Percentiles rank a stretch among this genome's conserved stretches.
These are phyloP conservation scores for Psilopsiagon aurifrons DNA, from an alignment of 2,113 vertebrate species.

Conservation along the genomic window DNA sequence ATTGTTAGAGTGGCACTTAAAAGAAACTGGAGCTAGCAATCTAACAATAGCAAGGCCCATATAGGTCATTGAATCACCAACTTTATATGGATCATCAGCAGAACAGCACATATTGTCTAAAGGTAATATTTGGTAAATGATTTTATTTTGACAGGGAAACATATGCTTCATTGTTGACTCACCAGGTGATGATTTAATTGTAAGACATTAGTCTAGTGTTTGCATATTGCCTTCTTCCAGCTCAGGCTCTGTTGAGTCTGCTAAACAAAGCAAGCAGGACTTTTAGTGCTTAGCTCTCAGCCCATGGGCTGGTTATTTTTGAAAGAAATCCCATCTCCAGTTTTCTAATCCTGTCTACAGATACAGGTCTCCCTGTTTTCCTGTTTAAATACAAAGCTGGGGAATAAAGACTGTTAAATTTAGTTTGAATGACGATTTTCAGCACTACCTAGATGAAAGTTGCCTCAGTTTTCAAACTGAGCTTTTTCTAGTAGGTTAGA, in stretches of 20 bases:
- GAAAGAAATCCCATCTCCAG: not conserved
- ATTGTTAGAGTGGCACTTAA: conserved; percentile 41
- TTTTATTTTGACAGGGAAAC: conserved; percentile 26
- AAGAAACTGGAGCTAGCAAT: conserved; percentile 40
- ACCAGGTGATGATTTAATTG: conserved; percentile 28
- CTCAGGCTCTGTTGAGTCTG: not conserved
- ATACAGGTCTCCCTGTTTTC: not conserved
- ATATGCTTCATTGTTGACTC: conserved; percentile 37
- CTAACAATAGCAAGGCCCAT: conserved; percentile 37
- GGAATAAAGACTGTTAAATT: not conserved
- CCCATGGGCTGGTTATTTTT: not conserved
- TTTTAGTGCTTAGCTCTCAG: not conserved
- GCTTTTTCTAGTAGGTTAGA: not conserved
- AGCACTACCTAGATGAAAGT: not conserved
- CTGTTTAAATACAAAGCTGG: not conserved
- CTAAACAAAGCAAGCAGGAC: not conserved
- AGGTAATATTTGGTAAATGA: not conserved
- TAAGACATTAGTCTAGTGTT: not conserved
- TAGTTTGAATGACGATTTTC: not conserved
- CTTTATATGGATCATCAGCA: conserved; percentile 4
- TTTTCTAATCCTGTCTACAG: not conserved
- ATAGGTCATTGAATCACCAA: conserved; percentile 49
- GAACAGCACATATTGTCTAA: not conserved
- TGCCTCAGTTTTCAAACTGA: not conserved
- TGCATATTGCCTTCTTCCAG: not conserved